phyloP scores from a whole-genome alignment of 2,888 invertebrate species.

The Drosophila nigricruria region DNA sequence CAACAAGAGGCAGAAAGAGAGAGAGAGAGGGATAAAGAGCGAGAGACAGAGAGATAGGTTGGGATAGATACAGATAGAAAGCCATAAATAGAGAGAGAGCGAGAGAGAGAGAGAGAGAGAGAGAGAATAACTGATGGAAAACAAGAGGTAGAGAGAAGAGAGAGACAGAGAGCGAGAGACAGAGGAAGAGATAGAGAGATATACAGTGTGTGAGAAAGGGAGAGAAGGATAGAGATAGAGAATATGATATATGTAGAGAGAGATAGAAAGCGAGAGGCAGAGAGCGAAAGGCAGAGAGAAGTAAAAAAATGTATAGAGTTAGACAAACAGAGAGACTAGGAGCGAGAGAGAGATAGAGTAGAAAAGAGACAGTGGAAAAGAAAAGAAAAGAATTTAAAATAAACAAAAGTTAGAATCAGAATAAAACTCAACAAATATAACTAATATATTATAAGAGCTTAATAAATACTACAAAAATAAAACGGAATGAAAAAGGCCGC shows the following conservation, averaged over 20 bases:
- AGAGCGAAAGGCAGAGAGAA: neutral
- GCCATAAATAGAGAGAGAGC: neutral
- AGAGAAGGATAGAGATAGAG: too few relatives aligned
- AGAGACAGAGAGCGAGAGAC: neutral
- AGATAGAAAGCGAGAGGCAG: neutral
- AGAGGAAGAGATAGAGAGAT: neutral
- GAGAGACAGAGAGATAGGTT: neutral
- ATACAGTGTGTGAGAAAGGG: neutral
- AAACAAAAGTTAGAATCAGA: too few relatives aligned
- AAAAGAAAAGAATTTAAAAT: neutral
- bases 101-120: too few relatives aligned
- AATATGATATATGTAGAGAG: too few relatives aligned
- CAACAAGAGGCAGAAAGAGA: too few relatives aligned
- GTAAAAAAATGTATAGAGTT: neutral
- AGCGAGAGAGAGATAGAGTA: neutral
- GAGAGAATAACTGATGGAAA: too few relatives aligned
- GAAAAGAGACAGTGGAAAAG: neutral
- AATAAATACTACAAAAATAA: neutral
- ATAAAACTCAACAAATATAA: neutral
- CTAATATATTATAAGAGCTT: neutral
- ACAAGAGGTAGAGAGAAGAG: neutral
- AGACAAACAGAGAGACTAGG: neutral
- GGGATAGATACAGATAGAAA: neutral
- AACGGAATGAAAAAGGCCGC: neutral
- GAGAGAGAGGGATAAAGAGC: neutral